Base-by-base conservation (phyloP, 2,797 vertebrate species). In the Anisognathus igniventris region DNA sequence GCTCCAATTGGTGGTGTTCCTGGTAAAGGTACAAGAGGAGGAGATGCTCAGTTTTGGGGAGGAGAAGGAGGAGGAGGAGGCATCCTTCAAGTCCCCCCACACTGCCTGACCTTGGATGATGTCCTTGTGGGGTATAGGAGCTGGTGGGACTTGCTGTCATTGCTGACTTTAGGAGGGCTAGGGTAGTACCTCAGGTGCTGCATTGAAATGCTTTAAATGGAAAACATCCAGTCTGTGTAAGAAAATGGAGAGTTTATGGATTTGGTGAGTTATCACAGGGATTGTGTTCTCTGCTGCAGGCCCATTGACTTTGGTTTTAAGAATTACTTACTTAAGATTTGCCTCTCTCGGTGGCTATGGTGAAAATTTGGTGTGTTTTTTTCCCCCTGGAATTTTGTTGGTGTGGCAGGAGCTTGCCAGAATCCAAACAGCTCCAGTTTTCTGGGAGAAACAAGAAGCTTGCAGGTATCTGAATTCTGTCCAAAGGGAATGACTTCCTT, bases 41-140 rank as follows among this genome's bases (percentile, higher is more conserved):
- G 19, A 53, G 51, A 30, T 82, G 44, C 67, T 82, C 31, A 12
- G 0, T 47, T 81, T 73, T 37, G 3, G 37, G 11, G 12, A 37
- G 37, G 37, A 37, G 37, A 37, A 37, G 37, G 37, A 37, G 37
- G 70, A 70, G 51, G n/a, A 40, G 35, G 57, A 28, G 22, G 8
- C 5, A 6, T 64, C 62, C 47, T 64, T 87, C n/a, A 23, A 22
- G 39, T 66, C 31, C 14, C 62, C 0, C 0, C 24, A 7, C 0
- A 0, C 33, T 68, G 27, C 50, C 61, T 86, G 72, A 86, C 92
- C 81, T 93, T 90, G 81, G 30, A 9, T 48, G 27, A 19, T 80
- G 64, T 54, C 60, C 71, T 81, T 67, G 28, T 24, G 17, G 35
- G 42, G 19, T 74, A 22, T 14, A 66, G 66, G 62, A 78, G 39